These are phyloP conservation scores for Oceanodroma leucorhoa DNA, from an alignment of 2,797 vertebrate genomes.

Conservation along the genomic window DNA sequence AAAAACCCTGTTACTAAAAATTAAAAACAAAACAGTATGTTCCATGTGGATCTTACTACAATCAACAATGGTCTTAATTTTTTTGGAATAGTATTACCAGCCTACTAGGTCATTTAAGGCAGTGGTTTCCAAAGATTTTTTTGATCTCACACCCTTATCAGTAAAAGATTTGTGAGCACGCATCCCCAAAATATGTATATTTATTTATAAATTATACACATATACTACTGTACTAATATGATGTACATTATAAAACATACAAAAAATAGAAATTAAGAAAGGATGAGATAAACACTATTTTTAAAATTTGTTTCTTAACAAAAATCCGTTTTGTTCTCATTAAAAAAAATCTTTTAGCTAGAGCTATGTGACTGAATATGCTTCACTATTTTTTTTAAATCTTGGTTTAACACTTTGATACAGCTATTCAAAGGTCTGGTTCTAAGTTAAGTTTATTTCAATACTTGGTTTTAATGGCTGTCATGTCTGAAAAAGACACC, in stretches of 20 bases:
- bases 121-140: neutral
- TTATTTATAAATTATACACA: neutral
- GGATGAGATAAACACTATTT: neutral
- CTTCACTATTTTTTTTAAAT: neutral
- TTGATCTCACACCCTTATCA: accelerated
- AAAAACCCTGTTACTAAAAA: neutral
- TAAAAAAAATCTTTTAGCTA: neutral
- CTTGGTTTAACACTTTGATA: neutral
- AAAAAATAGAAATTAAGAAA: neutral
- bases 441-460: neutral
- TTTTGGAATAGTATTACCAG: neutral
- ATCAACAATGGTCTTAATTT: neutral
- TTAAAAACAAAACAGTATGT: neutral
- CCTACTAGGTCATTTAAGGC: neutral
- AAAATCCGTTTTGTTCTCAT: neutral
- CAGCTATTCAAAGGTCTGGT: neutral
- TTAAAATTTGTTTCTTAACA: neutral
- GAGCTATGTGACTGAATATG: neutral
- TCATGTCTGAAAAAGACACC: neutral
- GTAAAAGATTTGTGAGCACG: neutral
- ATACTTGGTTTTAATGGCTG: neutral
- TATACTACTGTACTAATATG: neutral
- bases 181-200: neutral
- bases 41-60: neutral
- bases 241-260: neutral